A percentile compares a stretch with the other conserved stretches of the same genome.
These are phyloP conservation scores for Myotis yumanensis DNA, from an alignment of 2,113 vertebrate genomes.

Conservation along the genomic window DNA sequence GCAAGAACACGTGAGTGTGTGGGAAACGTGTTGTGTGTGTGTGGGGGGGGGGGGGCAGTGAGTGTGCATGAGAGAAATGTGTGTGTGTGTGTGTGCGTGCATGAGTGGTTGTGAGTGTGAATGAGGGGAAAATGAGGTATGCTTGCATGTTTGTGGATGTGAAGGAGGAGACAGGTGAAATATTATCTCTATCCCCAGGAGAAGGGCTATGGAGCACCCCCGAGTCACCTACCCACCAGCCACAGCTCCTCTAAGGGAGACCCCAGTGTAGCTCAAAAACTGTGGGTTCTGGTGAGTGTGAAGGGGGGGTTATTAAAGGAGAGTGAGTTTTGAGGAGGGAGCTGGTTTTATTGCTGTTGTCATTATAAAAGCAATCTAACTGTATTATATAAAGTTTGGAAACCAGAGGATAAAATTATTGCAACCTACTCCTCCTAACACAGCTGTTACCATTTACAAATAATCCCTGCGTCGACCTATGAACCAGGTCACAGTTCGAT, in stretches of 20 bases:
- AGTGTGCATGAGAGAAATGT: not conserved
- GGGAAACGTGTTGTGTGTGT: too few species aligned
- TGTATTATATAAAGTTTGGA: not conserved
- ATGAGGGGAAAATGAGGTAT: not conserved
- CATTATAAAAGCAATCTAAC: not conserved
- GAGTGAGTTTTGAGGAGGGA: not conserved
- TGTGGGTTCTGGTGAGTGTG: not conserved
- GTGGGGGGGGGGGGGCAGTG: not conserved
- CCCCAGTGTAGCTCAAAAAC: not conserved
- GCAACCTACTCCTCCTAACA: not conserved
- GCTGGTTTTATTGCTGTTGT: not conserved
- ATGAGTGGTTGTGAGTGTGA: not conserved
- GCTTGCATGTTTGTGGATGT: not conserved
- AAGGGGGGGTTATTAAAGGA: not conserved
- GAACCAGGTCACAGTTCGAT: too few species aligned
- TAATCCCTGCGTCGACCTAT: not conserved
- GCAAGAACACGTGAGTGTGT: not conserved
- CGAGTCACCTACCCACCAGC: not conserved
- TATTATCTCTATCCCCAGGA: not conserved
- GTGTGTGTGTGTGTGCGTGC: not conserved
- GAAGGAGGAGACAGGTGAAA: not conserved
- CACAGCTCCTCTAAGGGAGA: not conserved
- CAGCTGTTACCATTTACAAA: not conserved
- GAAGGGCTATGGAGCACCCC: not conserved
- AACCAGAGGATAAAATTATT: not conserved